These are phyloP conservation scores for Pachypanchax playfairii DNA, from an alignment of 2,113 vertebrate genomes.

Conservation along the genomic window DNA sequence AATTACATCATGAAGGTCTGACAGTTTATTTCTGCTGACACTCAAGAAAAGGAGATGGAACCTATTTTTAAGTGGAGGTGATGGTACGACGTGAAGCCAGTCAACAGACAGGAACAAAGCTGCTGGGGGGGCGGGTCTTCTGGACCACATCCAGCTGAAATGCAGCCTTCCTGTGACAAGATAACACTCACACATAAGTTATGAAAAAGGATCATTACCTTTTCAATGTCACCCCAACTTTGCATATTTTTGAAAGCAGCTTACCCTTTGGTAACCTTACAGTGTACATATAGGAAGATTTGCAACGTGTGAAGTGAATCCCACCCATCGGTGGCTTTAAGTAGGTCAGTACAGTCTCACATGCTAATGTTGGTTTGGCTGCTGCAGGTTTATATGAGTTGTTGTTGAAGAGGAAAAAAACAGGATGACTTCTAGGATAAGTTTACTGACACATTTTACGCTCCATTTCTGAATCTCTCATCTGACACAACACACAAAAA, in stretches of 20 bases:
- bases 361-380: constrained; percentile 15
- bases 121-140: too few relatives aligned
- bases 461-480: constrained; percentile 8
- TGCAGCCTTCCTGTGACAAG: too few relatives aligned
- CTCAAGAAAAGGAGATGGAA: too few relatives aligned
- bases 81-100: too few relatives aligned
- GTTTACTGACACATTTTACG: constrained; percentile 34
- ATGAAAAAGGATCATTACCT: neutral
- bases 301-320: constrained; percentile 4
- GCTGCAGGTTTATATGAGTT: constrained; percentile 22
- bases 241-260: constrained; percentile 3
- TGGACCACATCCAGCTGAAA: too few relatives aligned
- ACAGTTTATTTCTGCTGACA: too few relatives aligned
- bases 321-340: constrained; percentile 31
- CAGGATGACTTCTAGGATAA: constrained; percentile 41
- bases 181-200: too few relatives aligned
- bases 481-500: constrained; percentile 13
- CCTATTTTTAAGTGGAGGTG: too few relatives aligned
- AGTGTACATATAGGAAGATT: neutral
- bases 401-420: neutral
- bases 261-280: constrained; percentile 11
- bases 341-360: constrained; percentile 27
- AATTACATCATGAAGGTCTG: too few relatives aligned
- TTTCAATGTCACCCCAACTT: neutral
- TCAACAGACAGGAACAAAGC: too few relatives aligned